Percentiles rank a stretch among this genome's conserved stretches.
Evolutionary conservation across 2,113 vertebrate species (phyloP).

Genomic region (Cephalopholis sonnerati): DNA sequence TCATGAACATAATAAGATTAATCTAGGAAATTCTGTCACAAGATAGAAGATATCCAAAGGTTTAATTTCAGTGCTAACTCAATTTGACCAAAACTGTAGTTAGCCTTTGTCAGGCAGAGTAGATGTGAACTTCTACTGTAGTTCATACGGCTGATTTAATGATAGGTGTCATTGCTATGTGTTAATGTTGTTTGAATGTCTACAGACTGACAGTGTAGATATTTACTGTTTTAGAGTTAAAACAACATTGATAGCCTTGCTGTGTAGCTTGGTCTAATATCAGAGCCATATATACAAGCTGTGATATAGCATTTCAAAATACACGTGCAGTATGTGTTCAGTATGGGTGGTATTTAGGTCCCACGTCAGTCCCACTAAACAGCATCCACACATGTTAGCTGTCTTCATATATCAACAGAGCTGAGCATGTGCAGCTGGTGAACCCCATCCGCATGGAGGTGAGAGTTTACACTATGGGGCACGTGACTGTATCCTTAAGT

Average conservation of each 20-base stretch:
- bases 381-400: slow-evolving; percentile 44
- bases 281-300: neutral
- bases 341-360: slow-evolving; percentile 34
- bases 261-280: neutral
- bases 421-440: slow-evolving; percentile 58
- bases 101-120: no score
- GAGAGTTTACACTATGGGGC: slow-evolving; percentile 47
- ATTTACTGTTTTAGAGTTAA: no score
- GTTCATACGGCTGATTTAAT: no score
- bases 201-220: neutral
- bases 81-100: no score
- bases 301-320: slow-evolving; percentile 18
- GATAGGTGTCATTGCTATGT: neutral
- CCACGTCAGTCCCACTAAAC: slow-evolving; percentile 21
- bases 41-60: no score
- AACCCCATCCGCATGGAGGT: slow-evolving; percentile 49
- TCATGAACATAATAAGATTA: no score
- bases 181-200: neutral
- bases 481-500: slow-evolving; percentile 32
- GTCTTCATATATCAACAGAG: slow-evolving; percentile 50
- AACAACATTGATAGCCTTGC: neutral
- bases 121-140: no score
- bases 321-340: slow-evolving; percentile 41
- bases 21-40: no score
- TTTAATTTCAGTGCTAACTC: no score